phyloP scores from a whole-genome alignment of 2,888 invertebrate species.

The Epicampocera succincta region DNA sequence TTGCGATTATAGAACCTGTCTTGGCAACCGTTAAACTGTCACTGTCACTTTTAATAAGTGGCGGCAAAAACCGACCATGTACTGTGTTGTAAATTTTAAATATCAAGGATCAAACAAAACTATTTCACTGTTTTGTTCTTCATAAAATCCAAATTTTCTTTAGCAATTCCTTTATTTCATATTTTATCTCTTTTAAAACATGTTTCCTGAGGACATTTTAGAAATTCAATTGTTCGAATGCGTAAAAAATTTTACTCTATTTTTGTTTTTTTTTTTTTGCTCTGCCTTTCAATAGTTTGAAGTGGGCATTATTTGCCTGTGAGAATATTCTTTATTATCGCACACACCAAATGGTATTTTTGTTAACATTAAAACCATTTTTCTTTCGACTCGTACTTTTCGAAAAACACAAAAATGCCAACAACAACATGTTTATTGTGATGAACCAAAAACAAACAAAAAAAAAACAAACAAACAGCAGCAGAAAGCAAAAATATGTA shows the following conservation, averaged over 20 bases:
- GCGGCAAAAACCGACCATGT: too few species aligned
- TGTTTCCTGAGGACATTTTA: constrained; percentile 13
- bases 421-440: constrained; percentile 16
- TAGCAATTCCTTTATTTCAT: not conserved
- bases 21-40: too few species aligned
- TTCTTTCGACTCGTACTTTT: constrained; percentile 23
- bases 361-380: constrained; percentile 29
- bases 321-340: constrained; percentile 28
- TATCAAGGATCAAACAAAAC: too few species aligned
- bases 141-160: too few species aligned
- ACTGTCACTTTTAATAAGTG: too few species aligned
- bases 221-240: constrained; percentile 47
- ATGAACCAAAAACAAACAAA: too few species aligned
- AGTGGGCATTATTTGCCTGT: constrained; percentile 38
- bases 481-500: constrained; percentile 58
- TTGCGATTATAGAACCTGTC: too few species aligned
- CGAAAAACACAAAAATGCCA: constrained; percentile 10
- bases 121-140: not conserved
- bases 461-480: constrained; percentile 25
- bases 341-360: constrained; percentile 37
- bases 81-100: too few species aligned
- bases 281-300: constrained; percentile 28
- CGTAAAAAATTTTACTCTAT: constrained; percentile 29
- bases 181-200: constrained; percentile 25
- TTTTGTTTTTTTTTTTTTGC: too few species aligned